A percentile compares a stretch with the other conserved stretches of the same genome.
Conservation (phyloP, 2,113 vertebrate species). For the Poicephalus gulielmi region DNA sequence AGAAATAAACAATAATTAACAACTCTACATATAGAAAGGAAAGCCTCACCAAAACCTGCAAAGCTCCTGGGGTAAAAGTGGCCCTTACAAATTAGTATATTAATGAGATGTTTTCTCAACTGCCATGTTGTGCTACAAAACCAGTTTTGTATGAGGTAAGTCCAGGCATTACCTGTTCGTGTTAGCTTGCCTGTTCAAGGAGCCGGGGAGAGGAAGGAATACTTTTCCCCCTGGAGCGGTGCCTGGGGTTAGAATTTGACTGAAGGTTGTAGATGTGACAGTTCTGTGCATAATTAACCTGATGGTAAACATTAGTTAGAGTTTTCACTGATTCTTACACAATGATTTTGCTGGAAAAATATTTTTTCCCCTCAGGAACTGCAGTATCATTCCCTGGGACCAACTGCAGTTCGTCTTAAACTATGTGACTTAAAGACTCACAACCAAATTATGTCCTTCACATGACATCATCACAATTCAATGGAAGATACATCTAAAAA, state of each 20-base stretch:
- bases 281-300: neutral
- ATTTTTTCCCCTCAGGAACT: neutral
- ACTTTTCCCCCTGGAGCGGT: neutral
- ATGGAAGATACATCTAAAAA: neutral
- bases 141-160: neutral
- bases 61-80: neutral
- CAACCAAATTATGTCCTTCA: neutral
- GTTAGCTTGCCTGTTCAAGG: neutral
- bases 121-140: neutral
- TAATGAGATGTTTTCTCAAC: neutral
- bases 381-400: neutral
- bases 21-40: neutral
- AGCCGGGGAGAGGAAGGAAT: neutral
- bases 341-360: neutral
- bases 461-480: neutral
- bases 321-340: neutral
- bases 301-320: neutral
- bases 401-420: neutral
- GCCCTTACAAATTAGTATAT: neutral
- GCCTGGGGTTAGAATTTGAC: neutral
- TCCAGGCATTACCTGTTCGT: neutral
- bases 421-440: neutral
- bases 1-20: neutral
- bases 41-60: neutral
- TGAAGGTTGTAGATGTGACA: neutral